phyloP scores from a whole-genome alignment of 1,140 invertebrate species.

The Penaeus vannamei region DNA sequence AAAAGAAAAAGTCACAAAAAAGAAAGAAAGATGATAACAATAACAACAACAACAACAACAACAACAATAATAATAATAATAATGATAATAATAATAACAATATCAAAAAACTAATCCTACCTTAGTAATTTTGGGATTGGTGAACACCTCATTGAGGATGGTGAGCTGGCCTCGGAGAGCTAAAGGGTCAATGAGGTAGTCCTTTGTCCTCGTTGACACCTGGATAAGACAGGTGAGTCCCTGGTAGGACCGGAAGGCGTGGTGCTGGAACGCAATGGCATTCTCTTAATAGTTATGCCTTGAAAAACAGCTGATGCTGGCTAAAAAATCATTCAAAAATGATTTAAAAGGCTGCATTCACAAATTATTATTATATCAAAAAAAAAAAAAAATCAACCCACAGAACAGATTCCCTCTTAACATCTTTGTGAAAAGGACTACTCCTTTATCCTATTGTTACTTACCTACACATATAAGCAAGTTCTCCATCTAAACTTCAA shows the following conservation, averaged over 20 bases:
- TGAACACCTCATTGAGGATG: conserved; percentile 91
- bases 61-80: too few relatives aligned
- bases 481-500: neutral
- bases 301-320: conserved; percentile 32
- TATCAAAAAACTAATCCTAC: conserved; percentile 73
- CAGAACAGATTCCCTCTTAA: neutral
- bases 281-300: conserved; percentile 9
- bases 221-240: conserved; percentile 95
- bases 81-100: neutral
- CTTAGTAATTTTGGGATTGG: conserved; percentile 92
- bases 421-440: neutral
- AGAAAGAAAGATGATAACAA: too few relatives aligned
- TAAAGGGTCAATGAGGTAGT: conserved; percentile 94
- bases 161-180: conserved; percentile 85
- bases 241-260: conserved; percentile 86
- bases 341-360: conserved; percentile 29
- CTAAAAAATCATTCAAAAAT: conserved; percentile 7
- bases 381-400: too few relatives aligned
- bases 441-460: neutral
- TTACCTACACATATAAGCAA: neutral
- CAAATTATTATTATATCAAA: too few relatives aligned
- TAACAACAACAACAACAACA: too few relatives aligned
- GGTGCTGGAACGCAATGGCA: conserved; percentile 76
- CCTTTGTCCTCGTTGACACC: conserved; percentile 88
- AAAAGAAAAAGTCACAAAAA: neutral